Evolutionary conservation across 2,113 vertebrate genomes (phyloP).

Genomic region (Morone saxatilis): DNA sequence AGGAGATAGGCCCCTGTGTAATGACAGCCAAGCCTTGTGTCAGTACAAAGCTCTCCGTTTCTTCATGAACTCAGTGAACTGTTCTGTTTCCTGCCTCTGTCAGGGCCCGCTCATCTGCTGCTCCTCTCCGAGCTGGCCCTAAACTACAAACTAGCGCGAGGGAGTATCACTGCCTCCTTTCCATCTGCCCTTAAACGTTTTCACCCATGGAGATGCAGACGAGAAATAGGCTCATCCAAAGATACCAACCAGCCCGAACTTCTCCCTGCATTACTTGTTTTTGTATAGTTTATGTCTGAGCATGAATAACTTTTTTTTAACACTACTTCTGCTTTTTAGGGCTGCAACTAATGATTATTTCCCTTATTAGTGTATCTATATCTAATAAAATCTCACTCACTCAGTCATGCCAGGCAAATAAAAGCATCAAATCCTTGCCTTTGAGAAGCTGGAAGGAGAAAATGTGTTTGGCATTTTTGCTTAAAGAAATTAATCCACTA

Average conservation of each 20-base stretch:
- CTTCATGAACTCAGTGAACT: slow-evolving; percentile 78
- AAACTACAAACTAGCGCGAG: slow-evolving; percentile 31
- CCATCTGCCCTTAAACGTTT: slow-evolving; percentile 37
- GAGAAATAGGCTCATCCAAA: slow-evolving; percentile 7
- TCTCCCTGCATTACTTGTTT: background rate
- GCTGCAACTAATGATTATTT: background rate
- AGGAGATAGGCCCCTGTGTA: slow-evolving; percentile 60
- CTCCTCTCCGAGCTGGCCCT: slow-evolving; percentile 47
- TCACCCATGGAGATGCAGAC: background rate
- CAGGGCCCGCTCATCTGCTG: slow-evolving; percentile 67
- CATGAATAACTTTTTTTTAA: background rate
- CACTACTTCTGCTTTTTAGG: background rate
- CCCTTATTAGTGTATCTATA: background rate
- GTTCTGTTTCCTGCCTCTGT: slow-evolving; percentile 74
- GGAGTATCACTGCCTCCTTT: slow-evolving; percentile 32
- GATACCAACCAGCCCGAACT: background rate
- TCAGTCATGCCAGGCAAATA: background rate
- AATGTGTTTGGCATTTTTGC: background rate
- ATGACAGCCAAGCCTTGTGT: slow-evolving; percentile 74
- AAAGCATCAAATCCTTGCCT: background rate
- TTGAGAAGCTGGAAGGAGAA: background rate
- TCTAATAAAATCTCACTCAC: background rate
- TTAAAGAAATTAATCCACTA: background rate
- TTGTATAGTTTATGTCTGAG: background rate
- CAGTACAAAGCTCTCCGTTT: slow-evolving; percentile 75